Base-by-base conservation (phyloP, 1,140 invertebrate genomes). In the Lucilia sericata region DNA sequence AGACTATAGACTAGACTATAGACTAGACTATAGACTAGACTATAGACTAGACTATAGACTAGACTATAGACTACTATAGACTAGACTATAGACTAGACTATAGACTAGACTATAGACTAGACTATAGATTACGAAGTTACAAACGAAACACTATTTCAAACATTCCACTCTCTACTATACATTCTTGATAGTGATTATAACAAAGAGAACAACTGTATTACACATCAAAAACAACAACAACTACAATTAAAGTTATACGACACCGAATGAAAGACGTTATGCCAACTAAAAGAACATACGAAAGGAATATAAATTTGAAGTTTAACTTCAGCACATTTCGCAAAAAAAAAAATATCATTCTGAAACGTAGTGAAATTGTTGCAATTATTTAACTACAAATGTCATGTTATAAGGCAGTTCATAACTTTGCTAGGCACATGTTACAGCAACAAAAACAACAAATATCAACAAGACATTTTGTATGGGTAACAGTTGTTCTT, bases 361-460 rank as follows among this genome's bases (percentile, higher is more conserved):
- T 30, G 25, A 30, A 10, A 8, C 5, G 42, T 42, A 42, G 7
- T 42, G 5, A 42, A 42, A 42, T 42, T 42, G 42, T 42, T 42
- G 42, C 42, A 42, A 42, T 42, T 42, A 42, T 42, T 42, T 42
- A 55, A 55, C 51, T 25, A 8, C 65, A 80, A 80, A 49, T 80
- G 76, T 80, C 76, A 80, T 80, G 76, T 51, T 80, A 25, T 49
- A 25, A 49, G 34, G 34, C 76, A 80, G 76, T 80, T 80, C 76
- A 80, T 80, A 80, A 80, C 76, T 80, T 80, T 47, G 17, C 17
- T 80, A 70, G 9, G n/a, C 55, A 17, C 3, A 60, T n/a, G 75
- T 34, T 42, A 78, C 75, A 47, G n/a, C 55, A 70, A 70, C 5
- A 70, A 21, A 70, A 19, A 70, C 65, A 70, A 70, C 65, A 70